A percentile compares a stretch with the other conserved stretches of the same genome.
These are phyloP conservation scores for Sphaerophoria taeniata DNA, from an alignment of 2,888 invertebrate species.

Conservation along the genomic window DNA sequence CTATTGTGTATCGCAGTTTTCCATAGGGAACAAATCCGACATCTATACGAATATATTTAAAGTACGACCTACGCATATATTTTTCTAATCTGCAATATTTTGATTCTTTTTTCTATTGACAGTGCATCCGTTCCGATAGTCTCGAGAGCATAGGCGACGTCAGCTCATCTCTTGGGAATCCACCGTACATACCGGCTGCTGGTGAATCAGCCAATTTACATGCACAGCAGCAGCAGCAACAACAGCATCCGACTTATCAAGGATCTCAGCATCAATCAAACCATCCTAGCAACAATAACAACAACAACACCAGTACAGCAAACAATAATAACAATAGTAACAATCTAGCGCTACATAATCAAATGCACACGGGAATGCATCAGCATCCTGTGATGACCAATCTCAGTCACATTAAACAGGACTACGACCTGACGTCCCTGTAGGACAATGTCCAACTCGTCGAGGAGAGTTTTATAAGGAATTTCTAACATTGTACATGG, in stretches of 20 bases:
- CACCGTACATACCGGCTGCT: conserved; percentile 82
- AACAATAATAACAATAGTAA: conserved; percentile 81
- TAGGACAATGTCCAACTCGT: conserved; percentile 82
- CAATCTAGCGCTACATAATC: conserved; percentile 74
- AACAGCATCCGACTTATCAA: conserved; percentile 84
- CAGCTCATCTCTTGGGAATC: conserved; percentile 81
- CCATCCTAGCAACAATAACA: conserved; percentile 81
- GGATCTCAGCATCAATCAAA: conserved; percentile 83
- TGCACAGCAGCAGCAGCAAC: conserved; percentile 76
- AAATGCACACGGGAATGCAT: conserved; percentile 77
- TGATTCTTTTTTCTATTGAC: conserved; percentile 34
- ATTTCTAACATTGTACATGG: conserved; percentile 51
- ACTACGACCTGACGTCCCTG: conserved; percentile 93
- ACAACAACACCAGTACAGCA: conserved; percentile 70
- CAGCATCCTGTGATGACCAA: conserved; percentile 81
- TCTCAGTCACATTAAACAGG: conserved; percentile 89
- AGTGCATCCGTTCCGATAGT: conserved; percentile 85
- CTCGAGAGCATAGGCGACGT: conserved; percentile 87
- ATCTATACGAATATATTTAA: neutral
- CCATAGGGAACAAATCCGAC: too few relatives aligned
- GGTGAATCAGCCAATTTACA: conserved; percentile 79
- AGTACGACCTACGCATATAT: neutral
- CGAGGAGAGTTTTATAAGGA: conserved; percentile 51
- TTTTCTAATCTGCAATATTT: neutral
- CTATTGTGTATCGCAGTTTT: neutral